phyloP scores from a whole-genome alignment of 2,797 vertebrate species.

The Otolemur crassicaudatus region DNA sequence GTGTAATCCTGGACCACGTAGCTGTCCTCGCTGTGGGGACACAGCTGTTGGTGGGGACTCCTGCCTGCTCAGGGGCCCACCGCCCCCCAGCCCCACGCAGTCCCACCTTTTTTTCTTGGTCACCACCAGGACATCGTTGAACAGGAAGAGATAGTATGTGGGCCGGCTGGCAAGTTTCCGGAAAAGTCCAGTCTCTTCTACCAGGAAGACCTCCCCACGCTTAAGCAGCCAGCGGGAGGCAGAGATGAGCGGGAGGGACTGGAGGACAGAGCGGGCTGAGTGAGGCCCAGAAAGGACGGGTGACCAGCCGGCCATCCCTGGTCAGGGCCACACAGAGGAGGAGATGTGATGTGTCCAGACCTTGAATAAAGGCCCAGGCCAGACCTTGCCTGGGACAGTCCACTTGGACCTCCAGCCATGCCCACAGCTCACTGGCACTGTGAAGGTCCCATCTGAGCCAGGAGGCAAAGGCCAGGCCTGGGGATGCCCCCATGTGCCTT shows the following conservation, averaged over 20 bases:
- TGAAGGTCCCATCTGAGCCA: fast-evolving
- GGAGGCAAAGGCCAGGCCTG: no score
- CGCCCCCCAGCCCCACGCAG: fast-evolving
- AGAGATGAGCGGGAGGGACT: slow-evolving; percentile 96
- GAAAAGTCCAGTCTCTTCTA: slow-evolving; percentile 93
- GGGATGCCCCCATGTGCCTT: not conserved
- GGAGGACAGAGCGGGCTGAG: fast-evolving
- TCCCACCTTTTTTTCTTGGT: slow-evolving; percentile 96
- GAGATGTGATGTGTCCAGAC: fast-evolving
- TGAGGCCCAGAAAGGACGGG: fast-evolving
- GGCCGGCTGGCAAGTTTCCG: slow-evolving; percentile 92
- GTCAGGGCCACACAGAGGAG: fast-evolving
- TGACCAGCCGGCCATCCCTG: not conserved
- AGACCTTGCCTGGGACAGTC: not conserved
- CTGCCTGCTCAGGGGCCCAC: not conserved
- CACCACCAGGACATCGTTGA: slow-evolving; percentile 96
- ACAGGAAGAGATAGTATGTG: slow-evolving; percentile 94
- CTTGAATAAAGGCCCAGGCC: not conserved
- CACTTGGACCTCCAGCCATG: not conserved
- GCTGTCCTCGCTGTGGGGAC: slow-evolving; percentile 93
- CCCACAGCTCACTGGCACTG: not conserved
- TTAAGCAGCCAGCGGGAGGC: slow-evolving; percentile 96
- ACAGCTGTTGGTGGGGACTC: fast-evolving
- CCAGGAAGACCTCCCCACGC: slow-evolving; percentile 91
- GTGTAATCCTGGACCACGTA: slow-evolving; percentile 95